Conservation (phyloP, 2,888 invertebrate genomes). For the Eudasyphora cyanicolor region DNA sequence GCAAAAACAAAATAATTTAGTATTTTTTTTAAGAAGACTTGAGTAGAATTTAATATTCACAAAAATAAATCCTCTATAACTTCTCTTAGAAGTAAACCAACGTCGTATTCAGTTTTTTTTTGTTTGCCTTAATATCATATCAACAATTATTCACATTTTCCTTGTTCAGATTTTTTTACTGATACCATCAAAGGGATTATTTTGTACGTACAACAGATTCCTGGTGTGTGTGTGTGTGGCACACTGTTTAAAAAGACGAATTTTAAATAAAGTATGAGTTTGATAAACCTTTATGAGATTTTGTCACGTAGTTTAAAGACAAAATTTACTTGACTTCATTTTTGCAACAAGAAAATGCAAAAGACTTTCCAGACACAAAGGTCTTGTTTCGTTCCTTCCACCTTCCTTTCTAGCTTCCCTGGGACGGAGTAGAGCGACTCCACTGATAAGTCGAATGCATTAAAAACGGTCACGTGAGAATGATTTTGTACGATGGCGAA, state of each 20-base stretch:
- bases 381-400: too few species aligned
- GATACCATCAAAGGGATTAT: background rate
- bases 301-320: background rate
- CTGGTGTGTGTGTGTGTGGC: background rate
- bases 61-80: too few species aligned
- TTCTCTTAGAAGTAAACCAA: too few species aligned
- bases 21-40: too few species aligned
- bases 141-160: too few species aligned
- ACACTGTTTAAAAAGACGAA: background rate
- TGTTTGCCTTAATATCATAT: too few species aligned
- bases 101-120: too few species aligned
- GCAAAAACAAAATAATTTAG: too few species aligned
- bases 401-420: too few species aligned
- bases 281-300: background rate
- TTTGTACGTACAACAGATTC: background rate
- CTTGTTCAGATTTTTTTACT: too few species aligned
- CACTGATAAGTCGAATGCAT: constrained; percentile 39
- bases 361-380: background rate
- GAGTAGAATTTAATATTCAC: too few species aligned
- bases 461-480: constrained; percentile 50
- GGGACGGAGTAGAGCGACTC: background rate
- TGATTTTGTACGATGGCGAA: constrained; percentile 8
- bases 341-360: background rate
- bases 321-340: background rate
- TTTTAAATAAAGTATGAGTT: background rate